These are phyloP conservation scores for Thomomys bottae DNA, from an alignment of 2,113 vertebrate genomes.

Conservation along the genomic window DNA sequence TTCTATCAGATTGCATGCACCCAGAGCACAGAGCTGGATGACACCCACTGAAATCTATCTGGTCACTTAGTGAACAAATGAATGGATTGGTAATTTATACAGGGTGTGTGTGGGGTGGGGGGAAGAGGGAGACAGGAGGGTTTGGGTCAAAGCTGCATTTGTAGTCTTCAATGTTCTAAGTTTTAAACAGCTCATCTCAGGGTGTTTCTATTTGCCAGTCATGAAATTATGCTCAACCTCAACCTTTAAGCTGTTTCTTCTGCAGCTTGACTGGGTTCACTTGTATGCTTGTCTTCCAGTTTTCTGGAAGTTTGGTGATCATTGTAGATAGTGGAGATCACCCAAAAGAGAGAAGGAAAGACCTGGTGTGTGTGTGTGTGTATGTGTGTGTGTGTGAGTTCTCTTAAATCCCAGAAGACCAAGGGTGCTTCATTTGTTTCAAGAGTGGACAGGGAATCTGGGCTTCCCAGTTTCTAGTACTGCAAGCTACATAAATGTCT, in stretches of 20 bases:
- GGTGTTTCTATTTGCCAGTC: not conserved
- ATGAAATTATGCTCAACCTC: rapidly evolving
- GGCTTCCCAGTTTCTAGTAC: not conserved
- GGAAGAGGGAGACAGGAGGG: too few species aligned
- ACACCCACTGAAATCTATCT: not conserved
- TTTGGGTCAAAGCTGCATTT: not conserved
- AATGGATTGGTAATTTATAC: not conserved
- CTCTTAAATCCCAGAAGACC: not conserved
- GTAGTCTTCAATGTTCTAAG: not conserved
- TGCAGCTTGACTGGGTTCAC: not conserved
- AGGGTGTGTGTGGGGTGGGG: not conserved
- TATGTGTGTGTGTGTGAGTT: not conserved
- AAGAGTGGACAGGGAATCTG: not conserved
- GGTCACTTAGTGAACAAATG: not conserved
- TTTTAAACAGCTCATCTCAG: not conserved
- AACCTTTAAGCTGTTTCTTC: not conserved
- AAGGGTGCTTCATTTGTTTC: not conserved
- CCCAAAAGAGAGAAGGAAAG: not conserved
- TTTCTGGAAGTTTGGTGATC: not conserved
- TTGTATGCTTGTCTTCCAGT: not conserved
- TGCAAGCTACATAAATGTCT: not conserved
- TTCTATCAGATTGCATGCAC: not conserved
- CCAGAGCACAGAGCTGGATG: not conserved
- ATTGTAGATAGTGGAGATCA: too few species aligned
- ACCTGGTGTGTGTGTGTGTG: too few species aligned